These are phyloP conservation scores for Astreopora myriophthalma DNA, from an alignment of 64 coral and sea anemone genomes.

Conservation along the genomic window DNA sequence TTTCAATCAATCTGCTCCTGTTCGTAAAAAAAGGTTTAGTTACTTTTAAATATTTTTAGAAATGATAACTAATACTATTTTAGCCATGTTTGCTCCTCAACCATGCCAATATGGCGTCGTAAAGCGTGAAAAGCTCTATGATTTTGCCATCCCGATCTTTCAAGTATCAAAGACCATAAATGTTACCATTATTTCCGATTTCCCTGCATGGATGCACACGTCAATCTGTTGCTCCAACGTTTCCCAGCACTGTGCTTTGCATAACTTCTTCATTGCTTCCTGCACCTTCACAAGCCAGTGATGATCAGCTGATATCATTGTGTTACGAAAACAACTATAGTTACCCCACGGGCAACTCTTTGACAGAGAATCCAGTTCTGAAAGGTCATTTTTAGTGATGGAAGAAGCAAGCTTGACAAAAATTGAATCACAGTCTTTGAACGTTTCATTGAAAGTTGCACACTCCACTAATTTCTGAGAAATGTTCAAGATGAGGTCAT, in stretches of 20 bases:
- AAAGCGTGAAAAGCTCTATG: too few relatives aligned
- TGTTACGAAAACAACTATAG: conserved; percentile 1
- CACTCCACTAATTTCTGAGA: background rate
- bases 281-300: background rate
- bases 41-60: too few relatives aligned
- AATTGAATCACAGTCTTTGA: background rate
- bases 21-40: too few relatives aligned
- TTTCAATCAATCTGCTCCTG: too few relatives aligned
- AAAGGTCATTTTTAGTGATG: background rate
- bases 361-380: background rate
- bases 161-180: background rate
- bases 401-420: background rate
- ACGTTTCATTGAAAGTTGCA: background rate
- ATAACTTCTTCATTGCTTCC: background rate
- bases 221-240: background rate
- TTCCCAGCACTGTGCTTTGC: background rate
- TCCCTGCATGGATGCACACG: background rate
- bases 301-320: background rate
- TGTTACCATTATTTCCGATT: conserved; percentile 8
- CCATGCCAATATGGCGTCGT: too few relatives aligned
- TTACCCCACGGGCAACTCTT: background rate
- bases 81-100: too few relatives aligned
- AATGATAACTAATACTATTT: too few relatives aligned
- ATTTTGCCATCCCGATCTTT: too few relatives aligned
- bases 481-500: background rate